These are phyloP conservation scores for Amphipoea oculea DNA, from an alignment of 2,888 invertebrate species.

Conservation along the genomic window DNA sequence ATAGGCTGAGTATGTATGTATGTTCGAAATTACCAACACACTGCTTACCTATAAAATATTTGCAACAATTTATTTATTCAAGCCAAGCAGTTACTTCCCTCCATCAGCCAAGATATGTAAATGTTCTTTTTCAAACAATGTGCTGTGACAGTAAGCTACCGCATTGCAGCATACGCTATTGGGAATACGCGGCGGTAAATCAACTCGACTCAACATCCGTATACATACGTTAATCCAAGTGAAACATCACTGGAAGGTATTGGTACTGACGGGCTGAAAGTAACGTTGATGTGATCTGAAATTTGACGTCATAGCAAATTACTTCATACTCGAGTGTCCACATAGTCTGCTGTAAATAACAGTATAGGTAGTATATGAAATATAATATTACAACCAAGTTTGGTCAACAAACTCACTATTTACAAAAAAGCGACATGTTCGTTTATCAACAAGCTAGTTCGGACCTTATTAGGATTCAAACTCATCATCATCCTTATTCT, in stretches of 20 bases:
- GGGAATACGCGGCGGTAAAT: slow-evolving; percentile 69
- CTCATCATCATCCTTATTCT: no score
- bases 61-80: slow-evolving; percentile 37
- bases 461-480: no score
- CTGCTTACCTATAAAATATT: slow-evolving; percentile 16
- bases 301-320: slow-evolving; percentile 36
- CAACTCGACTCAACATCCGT: slow-evolving; percentile 64
- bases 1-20: no score
- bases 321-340: neutral
- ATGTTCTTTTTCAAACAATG: slow-evolving; percentile 61
- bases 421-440: neutral
- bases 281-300: slow-evolving; percentile 29
- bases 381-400: neutral
- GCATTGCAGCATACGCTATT: slow-evolving; percentile 71
- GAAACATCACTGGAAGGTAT: slow-evolving; percentile 57
- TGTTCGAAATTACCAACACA: neutral
- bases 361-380: neutral
- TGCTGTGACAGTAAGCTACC: slow-evolving; percentile 67
- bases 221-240: slow-evolving; percentile 60
- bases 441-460: neutral
- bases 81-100: slow-evolving; percentile 25
- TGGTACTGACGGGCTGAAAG: slow-evolving; percentile 28
- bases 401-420: neutral
- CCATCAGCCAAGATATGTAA: slow-evolving; percentile 57
- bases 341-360: neutral